Evolutionary conservation across 2,113 vertebrate genomes (phyloP).

Genomic region (Atrichornis clamosus): DNA sequence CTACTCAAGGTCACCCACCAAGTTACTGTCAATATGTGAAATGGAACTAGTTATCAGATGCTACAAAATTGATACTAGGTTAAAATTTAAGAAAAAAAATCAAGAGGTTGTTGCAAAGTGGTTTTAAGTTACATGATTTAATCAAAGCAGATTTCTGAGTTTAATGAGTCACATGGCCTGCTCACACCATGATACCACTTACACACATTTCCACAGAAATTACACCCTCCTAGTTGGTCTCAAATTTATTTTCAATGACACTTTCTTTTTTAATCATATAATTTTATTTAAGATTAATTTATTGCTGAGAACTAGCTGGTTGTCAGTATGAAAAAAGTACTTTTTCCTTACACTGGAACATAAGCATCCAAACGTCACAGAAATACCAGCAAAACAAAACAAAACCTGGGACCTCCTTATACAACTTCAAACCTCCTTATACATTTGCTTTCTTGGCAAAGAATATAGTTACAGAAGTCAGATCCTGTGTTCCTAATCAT

Average conservation of each 20-base stretch:
- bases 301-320: neutral
- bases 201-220: neutral
- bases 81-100: neutral
- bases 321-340: neutral
- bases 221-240: neutral
- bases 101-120: neutral
- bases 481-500: neutral
- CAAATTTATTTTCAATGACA: neutral
- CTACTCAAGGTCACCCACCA: neutral
- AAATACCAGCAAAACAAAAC: neutral
- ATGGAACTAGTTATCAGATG: neutral
- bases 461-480: neutral
- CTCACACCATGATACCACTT: neutral
- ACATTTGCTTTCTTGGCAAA: neutral
- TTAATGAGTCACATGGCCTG: neutral
- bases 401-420: neutral
- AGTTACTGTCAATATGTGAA: neutral
- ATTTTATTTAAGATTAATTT: neutral
- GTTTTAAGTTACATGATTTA: neutral
- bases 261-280: neutral
- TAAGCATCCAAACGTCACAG: neutral
- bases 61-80: neutral
- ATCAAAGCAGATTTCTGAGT: neutral
- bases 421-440: neutral
- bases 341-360: neutral